These are phyloP conservation scores for Ceratitis capitata DNA, from an alignment of 1,140 invertebrate genomes.

Conservation along the genomic window DNA sequence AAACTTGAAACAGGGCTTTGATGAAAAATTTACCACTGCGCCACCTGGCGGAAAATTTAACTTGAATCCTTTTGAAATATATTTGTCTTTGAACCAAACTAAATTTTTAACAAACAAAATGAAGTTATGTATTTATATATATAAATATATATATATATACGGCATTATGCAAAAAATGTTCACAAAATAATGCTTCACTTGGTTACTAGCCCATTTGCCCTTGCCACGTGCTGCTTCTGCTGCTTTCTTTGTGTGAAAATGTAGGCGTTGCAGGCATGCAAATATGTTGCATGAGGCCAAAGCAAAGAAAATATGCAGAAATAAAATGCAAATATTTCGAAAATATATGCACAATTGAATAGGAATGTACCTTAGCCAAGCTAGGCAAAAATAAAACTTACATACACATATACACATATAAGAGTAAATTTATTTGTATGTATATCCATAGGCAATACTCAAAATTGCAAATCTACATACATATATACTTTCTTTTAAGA, in stretches of 20 bases:
- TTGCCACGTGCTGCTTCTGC: neutral
- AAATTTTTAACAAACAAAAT: no score
- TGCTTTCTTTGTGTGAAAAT: neutral
- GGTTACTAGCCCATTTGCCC: no score
- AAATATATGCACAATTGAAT: constrained; percentile 12
- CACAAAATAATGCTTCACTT: no score
- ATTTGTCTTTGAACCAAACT: no score
- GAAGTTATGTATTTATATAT: no score
- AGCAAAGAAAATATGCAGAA: constrained; percentile 8
- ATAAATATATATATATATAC: no score
- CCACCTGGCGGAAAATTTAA: no score
- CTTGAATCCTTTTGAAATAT: no score
- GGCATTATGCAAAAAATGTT: no score
- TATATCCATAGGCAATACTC: neutral
- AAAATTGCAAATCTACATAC: neutral
- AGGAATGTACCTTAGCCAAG: neutral
- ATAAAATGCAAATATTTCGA: constrained; percentile 32
- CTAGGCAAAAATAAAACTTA: neutral
- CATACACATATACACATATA: neutral
- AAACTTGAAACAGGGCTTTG: no score
- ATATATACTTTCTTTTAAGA: neutral
- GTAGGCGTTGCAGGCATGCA: constrained; percentile 17
- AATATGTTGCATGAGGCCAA: constrained; percentile 25
- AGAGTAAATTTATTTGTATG: neutral
- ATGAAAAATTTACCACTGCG: no score